These are phyloP conservation scores for Bellardia pandia DNA, from an alignment of 2,888 invertebrate genomes.

Conservation along the genomic window DNA sequence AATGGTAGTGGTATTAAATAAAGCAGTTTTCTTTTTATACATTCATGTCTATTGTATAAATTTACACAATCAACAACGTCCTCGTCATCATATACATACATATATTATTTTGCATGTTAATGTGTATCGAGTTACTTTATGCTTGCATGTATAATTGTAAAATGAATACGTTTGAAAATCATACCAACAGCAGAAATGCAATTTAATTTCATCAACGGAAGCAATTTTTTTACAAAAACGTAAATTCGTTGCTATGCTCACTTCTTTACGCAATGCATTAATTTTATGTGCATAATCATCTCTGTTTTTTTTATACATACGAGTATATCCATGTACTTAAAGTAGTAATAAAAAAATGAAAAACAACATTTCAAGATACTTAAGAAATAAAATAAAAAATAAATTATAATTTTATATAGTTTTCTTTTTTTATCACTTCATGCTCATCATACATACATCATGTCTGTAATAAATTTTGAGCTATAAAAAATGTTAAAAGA, in stretches of 20 bases:
- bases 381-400: not conserved
- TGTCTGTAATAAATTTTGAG: conserved; percentile 12
- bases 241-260: not conserved
- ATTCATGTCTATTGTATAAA: not conserved
- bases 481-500: not conserved
- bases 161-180: not conserved
- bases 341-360: not conserved
- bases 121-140: not conserved
- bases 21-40: not conserved
- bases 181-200: conserved; percentile 1
- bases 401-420: not conserved
- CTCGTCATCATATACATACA: not conserved
- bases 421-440: not conserved
- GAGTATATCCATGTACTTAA: not conserved
- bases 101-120: not conserved
- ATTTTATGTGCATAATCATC: conserved; percentile 31
- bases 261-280: not conserved
- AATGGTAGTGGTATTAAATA: not conserved
- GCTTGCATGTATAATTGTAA: not conserved
- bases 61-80: not conserved
- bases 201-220: conserved; percentile 38
- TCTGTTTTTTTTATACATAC: not conserved
- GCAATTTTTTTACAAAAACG: not conserved
- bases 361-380: not conserved
- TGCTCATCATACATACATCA: conserved; percentile 10